Evolutionary conservation across 2,797 vertebrate species (phyloP), one percentile per base, ranked within the genome.

Genomic region (Phaenicophaeus curvirostris): DNA sequence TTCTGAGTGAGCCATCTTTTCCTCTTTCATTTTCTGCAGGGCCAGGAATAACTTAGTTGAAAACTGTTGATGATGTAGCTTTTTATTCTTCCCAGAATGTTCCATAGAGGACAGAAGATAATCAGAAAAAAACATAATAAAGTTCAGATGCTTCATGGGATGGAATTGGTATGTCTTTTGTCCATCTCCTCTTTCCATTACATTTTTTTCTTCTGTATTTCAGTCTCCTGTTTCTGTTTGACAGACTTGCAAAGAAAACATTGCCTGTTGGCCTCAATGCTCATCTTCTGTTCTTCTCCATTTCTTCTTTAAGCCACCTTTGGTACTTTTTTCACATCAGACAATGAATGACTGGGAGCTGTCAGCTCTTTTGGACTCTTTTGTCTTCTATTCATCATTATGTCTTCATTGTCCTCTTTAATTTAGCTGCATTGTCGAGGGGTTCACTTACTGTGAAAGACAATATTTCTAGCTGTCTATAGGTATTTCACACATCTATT

Each of bases 331-430:
- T 57, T 5, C 9, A 57, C 67, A 71, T 46, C 72, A 69, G 37
- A 54, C 41, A 96, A 93, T 57, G 53, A 81, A 92, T 41, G 42
- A n/a, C 72, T 78, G 48, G 85, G 58, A 91, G 30, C 94, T 90
- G 53, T 89, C 85, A 90, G 65, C 58, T 91, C 63, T 59, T 73
- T 82, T 74, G 63, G 48, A 91, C 75, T 75, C 81, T 61, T 92
- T 93, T 94, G 77, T 93, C 82, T 93, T 96, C 87, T 93, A 89
- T 89, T 95, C 83, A 77, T 90, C 93, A 91, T 96, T 95, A 78
- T 82, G 63, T 95, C 93, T 96, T 93, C 84, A 82, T 94, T 96
- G 91, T 94, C 81, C 73, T 85, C 85, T 74, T 77, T 84, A 81
- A 87, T 96, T 88, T 94, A 81, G 54, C 75, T 92, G 61, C 28